Base-by-base conservation (phyloP, 2,797 vertebrate genomes). In the Ptychadena robeensis region DNA sequence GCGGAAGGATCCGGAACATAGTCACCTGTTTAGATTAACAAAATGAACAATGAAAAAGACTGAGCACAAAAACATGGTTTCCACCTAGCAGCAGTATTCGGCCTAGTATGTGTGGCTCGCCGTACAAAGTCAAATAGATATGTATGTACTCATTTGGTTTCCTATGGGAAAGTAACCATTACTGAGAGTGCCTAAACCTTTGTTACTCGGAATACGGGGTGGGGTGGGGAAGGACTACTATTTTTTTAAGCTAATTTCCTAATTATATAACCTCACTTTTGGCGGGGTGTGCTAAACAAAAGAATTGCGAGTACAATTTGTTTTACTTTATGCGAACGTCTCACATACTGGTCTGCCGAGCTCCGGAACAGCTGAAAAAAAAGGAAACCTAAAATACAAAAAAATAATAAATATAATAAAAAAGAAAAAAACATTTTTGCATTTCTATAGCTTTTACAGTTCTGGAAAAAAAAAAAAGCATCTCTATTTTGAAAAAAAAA, bases 401-500 rank as follows among this genome's bases (percentile, higher is more conserved):
- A 73, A 25, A 82, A 74, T 3, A 81, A 81, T 28, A 57, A 59
- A 66, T 59, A 44, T 63, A 28, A 57, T 70, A 69, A 38, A 6
- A 59, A 80, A 22, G 38, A 53, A 70, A 44, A 67, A 18, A 85
- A 53, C 7, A 80, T 85, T 91, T 93, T 93, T 91, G 88, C 89
- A 87, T 91, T 91, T 90, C 89, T 92, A 88, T 89, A 89, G 88
- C 90, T 91, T 91, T 91, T 90, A 86, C 86, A 89, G 90, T 90
- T 91, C 80, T 82, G 86, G 88, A 88, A 87, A 40, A 53, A 53
- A 71, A 74, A 61, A 28, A 89, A 87, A 91, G 89, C 87, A 63
- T 90, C 89, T 92, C 89, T 91, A 88, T 91, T 93, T 92, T 92
- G 90, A 89, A n/a, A n/a, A n/a, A n/a, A n/a, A n/a, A n/a, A 89